Percentiles rank a stretch among this genome's conserved stretches.
Conservation (phyloP, 2,797 vertebrate species). For the Ciconia nigra region DNA sequence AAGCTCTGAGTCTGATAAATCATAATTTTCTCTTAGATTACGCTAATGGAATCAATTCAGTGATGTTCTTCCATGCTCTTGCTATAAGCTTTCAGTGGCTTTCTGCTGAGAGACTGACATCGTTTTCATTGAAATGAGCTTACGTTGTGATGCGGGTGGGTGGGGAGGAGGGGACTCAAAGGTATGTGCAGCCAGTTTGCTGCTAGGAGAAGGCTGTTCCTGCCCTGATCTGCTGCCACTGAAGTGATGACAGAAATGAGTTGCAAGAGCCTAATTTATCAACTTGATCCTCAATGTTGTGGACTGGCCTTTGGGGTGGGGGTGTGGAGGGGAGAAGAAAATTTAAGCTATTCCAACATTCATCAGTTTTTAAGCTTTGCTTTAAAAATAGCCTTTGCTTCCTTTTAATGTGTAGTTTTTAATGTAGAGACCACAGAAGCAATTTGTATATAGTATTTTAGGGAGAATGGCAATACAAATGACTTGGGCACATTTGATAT, state of each 20-base stretch:
- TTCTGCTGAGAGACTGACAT: slow-evolving; percentile 21
- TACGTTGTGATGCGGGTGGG: background rate
- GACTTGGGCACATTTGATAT: background rate
- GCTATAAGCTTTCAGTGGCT: slow-evolving; percentile 36
- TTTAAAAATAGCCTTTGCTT: background rate
- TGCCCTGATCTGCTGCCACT: background rate
- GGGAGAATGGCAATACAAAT: background rate
- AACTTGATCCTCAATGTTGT: background rate
- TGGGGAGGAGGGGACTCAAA: background rate
- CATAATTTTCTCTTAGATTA: slow-evolving; percentile 34
- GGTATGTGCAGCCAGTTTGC: background rate
- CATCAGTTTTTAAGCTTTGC: background rate
- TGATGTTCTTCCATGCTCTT: background rate
- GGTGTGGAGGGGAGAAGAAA: background rate
- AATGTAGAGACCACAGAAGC: background rate
- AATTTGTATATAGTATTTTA: background rate
- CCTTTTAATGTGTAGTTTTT: background rate
- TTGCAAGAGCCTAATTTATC: background rate
- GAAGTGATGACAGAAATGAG: background rate
- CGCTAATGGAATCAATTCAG: slow-evolving; percentile 44
- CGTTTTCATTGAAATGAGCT: background rate
- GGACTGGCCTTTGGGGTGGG: background rate
- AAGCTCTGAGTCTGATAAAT: background rate
- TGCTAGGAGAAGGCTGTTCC: background rate
- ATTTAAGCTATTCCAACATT: background rate